Base-by-base conservation (phyloP, 2,113 vertebrate genomes). In the Glaucidium brasilianum region DNA sequence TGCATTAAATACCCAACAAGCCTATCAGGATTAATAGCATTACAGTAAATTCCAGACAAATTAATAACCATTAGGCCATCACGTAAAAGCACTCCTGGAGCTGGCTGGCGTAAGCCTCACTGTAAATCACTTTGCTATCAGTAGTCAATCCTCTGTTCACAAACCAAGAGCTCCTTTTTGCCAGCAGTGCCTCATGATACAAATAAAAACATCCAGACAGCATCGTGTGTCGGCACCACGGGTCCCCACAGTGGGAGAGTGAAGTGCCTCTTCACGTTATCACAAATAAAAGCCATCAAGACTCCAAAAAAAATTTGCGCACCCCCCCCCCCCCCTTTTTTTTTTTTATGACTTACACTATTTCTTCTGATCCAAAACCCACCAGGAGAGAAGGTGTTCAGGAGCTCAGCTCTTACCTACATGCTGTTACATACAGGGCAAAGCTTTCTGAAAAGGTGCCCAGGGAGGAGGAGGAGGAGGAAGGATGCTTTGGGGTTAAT, bases 401-500 rank as follows among this genome's bases (percentile, higher is more conserved):
- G 75, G 45, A 41, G n/a, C 41, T 72, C 5, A 8, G 64, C 20
- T 53, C 50, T 73, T 20, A 22, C 60, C 69, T 32, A 2, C 12
- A 18, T 34, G 50, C 41, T 14, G 32, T 22, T 26, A 12, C 1
- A 0, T 0, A 1, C 0, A 4, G 66, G 66, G 39, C 12, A 30
- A 25, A 62, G 34, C 50, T 43, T 6, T 10, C 10, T 5, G 66
- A 9, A 9, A 17, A 27, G 56, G 41, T 37, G 30, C 22, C 26
- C 21, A 2, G 34, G 58, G 29, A 60, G 45, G 50, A 17, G 39
- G 39, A 47, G 45, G 45, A 39, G 34, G 39, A 47, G 45, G 45
- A 39, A 30, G 49, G 49, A 53, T 53, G 93, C 37, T 45, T 12
- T 15, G 63, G 29, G 59, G 43, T 43, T 47, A 39, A 35, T 1